These are phyloP conservation scores for Neofelis nebulosa DNA, from an alignment of 2,113 vertebrate genomes.

Conservation along the genomic window DNA sequence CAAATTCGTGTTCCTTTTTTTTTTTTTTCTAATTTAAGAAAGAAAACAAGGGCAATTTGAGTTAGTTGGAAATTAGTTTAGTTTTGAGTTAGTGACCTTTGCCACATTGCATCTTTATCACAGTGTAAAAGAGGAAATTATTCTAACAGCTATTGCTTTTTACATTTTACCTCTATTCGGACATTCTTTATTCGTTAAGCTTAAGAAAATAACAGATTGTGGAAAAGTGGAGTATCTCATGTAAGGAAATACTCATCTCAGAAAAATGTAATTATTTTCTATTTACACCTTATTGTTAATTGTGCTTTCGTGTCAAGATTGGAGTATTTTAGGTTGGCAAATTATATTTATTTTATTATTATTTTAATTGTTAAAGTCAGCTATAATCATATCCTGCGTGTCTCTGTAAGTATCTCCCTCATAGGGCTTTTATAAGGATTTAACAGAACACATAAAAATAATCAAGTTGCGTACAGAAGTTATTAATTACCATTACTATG, in stretches of 20 bases:
- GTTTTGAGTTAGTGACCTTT: not conserved
- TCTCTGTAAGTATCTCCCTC: not conserved
- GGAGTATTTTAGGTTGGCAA: not conserved
- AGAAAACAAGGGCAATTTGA: not conserved
- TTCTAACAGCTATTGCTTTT: slow-evolving; percentile 16
- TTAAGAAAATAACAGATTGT: slow-evolving; percentile 4
- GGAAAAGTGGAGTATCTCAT: not conserved
- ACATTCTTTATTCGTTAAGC: not conserved
- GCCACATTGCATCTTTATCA: not conserved
- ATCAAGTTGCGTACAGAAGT: not conserved
- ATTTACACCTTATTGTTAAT: not conserved
- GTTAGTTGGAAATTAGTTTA: not conserved
- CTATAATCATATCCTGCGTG: not conserved
- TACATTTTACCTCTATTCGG: slow-evolving; percentile 5
- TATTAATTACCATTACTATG: slow-evolving; percentile 15
- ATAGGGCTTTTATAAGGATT: not conserved
- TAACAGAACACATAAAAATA: slow-evolving; percentile 5
- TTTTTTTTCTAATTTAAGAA: slow-evolving; percentile 23
- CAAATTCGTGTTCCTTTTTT: not conserved
- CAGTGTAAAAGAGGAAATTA: not conserved
- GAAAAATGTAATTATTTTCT: slow-evolving; percentile 6
- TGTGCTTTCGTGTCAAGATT: not conserved
- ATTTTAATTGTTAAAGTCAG: not conserved
- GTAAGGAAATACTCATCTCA: not conserved
- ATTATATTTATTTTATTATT: not conserved